These are phyloP conservation scores for Ophioderma brevispina DNA, from an alignment of 35 echinoderm and acorn worm genomes.

Conservation along the genomic window DNA sequence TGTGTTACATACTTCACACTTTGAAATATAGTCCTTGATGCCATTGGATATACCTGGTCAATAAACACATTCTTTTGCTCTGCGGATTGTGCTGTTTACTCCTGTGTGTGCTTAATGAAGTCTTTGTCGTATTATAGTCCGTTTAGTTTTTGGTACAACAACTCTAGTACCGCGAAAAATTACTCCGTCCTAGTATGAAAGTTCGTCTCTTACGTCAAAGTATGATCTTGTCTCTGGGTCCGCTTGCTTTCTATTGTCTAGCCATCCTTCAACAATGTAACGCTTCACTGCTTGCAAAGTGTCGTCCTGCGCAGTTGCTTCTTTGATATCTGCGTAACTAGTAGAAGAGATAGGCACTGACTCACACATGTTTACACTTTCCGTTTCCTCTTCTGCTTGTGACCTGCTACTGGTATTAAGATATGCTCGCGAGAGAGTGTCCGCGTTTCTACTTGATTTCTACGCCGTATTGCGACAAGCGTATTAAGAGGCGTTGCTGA, in stretches of 20 bases:
- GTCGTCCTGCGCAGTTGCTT: conserved; percentile 18
- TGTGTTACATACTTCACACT: conserved; percentile 51
- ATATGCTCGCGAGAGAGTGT: conserved; percentile 38
- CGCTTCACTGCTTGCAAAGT: conserved; percentile 39
- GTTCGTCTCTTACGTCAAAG: conserved; percentile 29
- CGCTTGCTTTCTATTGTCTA: neutral
- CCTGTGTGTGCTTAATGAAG: conserved; percentile 66
- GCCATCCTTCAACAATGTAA: conserved; percentile 25
- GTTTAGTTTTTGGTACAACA: conserved; percentile 34
- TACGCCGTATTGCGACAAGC: neutral
- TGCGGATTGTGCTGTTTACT: conserved; percentile 49
- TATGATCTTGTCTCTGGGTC: conserved; percentile 21
- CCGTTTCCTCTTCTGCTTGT: conserved; percentile 20
- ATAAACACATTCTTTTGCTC: conserved; percentile 60
- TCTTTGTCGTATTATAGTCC: conserved; percentile 35
- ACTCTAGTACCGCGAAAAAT: conserved; percentile 54
- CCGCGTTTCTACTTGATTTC: conserved; percentile 43
- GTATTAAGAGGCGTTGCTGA: neutral
- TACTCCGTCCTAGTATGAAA: conserved; percentile 37
- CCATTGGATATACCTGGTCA: conserved; percentile 63
- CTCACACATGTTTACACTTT: conserved; percentile 35
- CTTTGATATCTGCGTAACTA: neutral
- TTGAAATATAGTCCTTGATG: conserved; percentile 48
- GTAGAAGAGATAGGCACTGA: neutral
- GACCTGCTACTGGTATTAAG: neutral